Conservation (phyloP, 2,113 vertebrate species). For the Gymnogyps californianus region DNA sequence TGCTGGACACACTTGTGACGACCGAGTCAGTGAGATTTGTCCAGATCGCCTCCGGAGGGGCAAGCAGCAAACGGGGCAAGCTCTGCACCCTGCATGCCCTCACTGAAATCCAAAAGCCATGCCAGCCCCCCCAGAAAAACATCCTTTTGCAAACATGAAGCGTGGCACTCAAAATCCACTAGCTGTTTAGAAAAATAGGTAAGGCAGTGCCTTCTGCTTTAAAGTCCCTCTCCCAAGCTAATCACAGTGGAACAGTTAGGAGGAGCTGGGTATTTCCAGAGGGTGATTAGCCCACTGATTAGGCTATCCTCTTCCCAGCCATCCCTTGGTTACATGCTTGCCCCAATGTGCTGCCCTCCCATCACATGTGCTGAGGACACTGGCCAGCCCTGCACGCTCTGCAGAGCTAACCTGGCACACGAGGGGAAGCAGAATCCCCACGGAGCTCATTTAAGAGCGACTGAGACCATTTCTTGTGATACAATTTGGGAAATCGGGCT, state of each 20-base stretch:
- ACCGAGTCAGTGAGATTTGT: neutral
- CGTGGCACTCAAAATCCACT: neutral
- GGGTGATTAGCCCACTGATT: neutral
- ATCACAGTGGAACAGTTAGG: neutral
- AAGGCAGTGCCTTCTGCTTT: neutral
- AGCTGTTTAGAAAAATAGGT: neutral
- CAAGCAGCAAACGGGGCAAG: neutral
- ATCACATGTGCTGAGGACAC: rapidly evolving
- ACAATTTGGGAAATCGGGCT: neutral
- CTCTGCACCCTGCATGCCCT: too few relatives aligned
- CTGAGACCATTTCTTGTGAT: neutral
- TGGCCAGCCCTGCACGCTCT: neutral
- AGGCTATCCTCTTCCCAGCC: neutral
- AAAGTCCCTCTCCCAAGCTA: neutral
- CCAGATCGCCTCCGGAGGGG: neutral
- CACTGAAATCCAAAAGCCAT: neutral
- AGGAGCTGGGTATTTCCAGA: neutral
- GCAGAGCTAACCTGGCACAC: neutral
- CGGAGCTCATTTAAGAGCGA: neutral
- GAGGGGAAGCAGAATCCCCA: neutral
- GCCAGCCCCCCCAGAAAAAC: neutral
- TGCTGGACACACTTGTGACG: neutral
- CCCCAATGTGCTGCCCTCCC: neutral
- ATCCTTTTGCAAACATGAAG: neutral
- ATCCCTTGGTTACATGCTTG: too few relatives aligned